Conservation (phyloP, 2,888 invertebrate genomes). For the Lithophane socia region DNA sequence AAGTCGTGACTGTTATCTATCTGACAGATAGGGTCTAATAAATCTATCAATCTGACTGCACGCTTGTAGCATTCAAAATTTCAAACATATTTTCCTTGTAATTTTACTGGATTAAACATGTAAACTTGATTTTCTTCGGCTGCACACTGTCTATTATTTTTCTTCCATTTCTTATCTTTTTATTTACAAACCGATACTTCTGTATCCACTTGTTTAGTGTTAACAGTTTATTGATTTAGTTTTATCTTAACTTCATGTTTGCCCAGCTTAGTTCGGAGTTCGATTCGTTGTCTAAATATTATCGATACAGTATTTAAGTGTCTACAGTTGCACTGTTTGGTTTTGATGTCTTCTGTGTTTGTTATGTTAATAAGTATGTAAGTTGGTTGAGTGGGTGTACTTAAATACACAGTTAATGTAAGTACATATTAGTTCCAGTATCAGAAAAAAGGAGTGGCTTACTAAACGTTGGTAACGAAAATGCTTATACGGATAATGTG, state of each 20-base stretch:
- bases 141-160: neutral
- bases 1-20: slow-evolving; percentile 22
- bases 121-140: neutral
- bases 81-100: too few relatives aligned
- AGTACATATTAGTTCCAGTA: neutral
- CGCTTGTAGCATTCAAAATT: neutral
- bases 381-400: slow-evolving; percentile 16
- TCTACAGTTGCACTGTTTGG: slow-evolving; percentile 29
- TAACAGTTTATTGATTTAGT: slow-evolving; percentile 38
- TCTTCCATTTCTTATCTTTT: neutral
- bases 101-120: neutral
- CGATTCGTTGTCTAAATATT: slow-evolving; percentile 51
- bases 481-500: neutral
- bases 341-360: slow-evolving; percentile 16
- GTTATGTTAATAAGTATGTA: slow-evolving; percentile 17
- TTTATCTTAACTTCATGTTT: slow-evolving; percentile 46
- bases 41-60: neutral
- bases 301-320: slow-evolving; percentile 31
- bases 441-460: neutral
- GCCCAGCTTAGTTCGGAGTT: slow-evolving; percentile 37
- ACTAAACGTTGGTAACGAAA: neutral
- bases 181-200: slow-evolving; percentile 21
- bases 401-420: neutral
- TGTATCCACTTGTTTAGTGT: slow-evolving; percentile 10
- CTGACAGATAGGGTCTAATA: slow-evolving; percentile 14